Evolutionary conservation across 2,113 vertebrate genomes (phyloP).

Genomic region (Semnornis frantzii): DNA sequence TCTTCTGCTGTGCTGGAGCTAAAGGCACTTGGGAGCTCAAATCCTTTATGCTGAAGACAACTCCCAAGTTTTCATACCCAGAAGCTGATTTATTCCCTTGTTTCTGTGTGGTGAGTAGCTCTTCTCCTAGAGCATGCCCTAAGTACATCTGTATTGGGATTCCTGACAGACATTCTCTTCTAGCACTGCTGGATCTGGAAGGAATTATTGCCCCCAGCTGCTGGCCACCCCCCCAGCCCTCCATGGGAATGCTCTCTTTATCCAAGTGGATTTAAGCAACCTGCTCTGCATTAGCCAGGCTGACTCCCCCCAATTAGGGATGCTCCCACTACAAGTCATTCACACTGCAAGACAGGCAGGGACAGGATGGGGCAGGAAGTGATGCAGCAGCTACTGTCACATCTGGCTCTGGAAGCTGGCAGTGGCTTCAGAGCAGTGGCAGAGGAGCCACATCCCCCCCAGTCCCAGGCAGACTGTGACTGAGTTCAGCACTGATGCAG

Average conservation of each 20-base stretch:
- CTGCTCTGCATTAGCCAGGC: conserved; percentile 19
- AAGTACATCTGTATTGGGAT: not conserved
- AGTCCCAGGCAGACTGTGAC: accelerated
- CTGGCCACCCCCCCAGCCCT: not conserved
- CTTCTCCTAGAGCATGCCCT: not conserved
- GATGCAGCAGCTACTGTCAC: not conserved
- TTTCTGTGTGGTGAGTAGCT: not conserved
- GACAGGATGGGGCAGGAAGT: not conserved
- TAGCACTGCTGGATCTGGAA: conserved; percentile 3
- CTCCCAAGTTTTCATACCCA: not conserved
- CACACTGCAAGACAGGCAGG: not conserved
- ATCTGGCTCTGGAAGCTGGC: not conserved
- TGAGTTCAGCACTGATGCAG: not conserved
- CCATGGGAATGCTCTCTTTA: conserved; percentile 27
- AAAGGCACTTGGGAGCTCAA: not conserved
- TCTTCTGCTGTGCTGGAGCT: not conserved
- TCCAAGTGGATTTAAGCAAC: conserved; percentile 1
- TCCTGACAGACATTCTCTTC: conserved; percentile 11
- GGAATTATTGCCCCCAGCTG: conserved; percentile 57
- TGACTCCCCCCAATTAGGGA: not conserved
- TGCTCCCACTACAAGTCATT: not conserved
- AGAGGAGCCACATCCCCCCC: not conserved
- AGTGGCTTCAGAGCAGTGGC: not conserved
- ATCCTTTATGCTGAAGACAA: not conserved
- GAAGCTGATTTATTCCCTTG: not conserved